Percentiles rank a stretch among this genome's conserved stretches.
Conservation (phyloP, 64 coral and sea anemone genomes). For the Anthopleura sola region DNA sequence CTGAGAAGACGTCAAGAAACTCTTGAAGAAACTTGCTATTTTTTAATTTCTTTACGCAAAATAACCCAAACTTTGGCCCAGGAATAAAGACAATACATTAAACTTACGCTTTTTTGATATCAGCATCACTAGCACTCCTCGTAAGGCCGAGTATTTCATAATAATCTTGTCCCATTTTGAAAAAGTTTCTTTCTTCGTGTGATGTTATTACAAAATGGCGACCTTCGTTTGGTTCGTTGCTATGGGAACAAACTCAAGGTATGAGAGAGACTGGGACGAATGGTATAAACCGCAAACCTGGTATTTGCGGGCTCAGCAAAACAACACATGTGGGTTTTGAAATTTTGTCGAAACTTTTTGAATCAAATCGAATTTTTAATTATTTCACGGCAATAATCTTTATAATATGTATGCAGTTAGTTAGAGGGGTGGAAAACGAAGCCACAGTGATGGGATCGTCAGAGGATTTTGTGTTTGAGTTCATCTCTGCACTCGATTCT, state of each 20-base stretch:
- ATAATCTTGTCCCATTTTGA: conserved; percentile 99
- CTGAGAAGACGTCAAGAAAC: background rate
- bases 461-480: conserved; percentile 38
- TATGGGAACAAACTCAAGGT: conserved; percentile 40
- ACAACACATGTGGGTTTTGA: conserved; percentile 24
- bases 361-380: background rate
- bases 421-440: background rate
- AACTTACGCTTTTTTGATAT: conserved; percentile 97
- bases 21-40: no score
- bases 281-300: background rate
- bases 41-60: background rate
- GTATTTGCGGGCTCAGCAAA: conserved; percentile 28
- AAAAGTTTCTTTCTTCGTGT: background rate
- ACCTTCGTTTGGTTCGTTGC: conserved; percentile 39
- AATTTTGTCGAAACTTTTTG: background rate
- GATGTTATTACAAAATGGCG: conserved; percentile 59
- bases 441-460: conserved; percentile 13
- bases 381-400: background rate
- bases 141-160: conserved; percentile 94
- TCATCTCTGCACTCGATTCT: conserved; percentile 9
- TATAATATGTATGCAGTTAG: background rate
- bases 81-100: background rate
- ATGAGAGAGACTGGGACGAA: conserved; percentile 31
- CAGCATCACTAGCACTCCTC: conserved; percentile 74
- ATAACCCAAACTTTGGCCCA: background rate